Conservation (phyloP, 1,140 invertebrate species). For the Colletes latitarsis region DNA sequence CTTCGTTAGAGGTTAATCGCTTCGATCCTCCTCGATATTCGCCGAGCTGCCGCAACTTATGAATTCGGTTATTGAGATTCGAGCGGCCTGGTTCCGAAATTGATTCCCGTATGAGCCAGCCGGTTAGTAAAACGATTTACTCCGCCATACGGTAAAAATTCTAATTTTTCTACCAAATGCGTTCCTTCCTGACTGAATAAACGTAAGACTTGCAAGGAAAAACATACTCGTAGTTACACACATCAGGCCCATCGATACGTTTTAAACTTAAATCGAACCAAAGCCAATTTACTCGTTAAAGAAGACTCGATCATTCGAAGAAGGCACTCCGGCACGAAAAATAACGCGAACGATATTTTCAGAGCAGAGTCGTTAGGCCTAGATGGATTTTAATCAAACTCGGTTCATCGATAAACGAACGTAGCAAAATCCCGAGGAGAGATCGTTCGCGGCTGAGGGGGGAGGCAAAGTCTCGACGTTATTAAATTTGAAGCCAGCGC, state of each 20-base stretch:
- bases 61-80: not conserved
- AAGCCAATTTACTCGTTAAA: too few species aligned
- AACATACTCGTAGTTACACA: too few species aligned
- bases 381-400: not conserved
- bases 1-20: constrained; percentile 4
- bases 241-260: too few species aligned
- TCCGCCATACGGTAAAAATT: too few species aligned
- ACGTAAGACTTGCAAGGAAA: too few species aligned
- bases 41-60: not conserved
- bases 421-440: not conserved
- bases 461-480: constrained; percentile 3
- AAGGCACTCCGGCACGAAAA: too few species aligned
- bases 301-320: too few species aligned
- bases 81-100: not conserved
- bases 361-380: not conserved
- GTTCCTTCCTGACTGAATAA: too few species aligned
- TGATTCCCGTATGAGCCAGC: not conserved
- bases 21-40: not conserved
- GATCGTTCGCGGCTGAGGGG: not conserved
- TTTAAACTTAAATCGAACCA: too few species aligned
- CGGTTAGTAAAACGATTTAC: too few species aligned
- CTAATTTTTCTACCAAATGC: too few species aligned
- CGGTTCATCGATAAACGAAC: constrained; percentile 10
- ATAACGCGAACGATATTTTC: too few species aligned
- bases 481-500: constrained; percentile 27